phyloP scores from a whole-genome alignment of 2,888 invertebrate species.

The Taphrorychus bicolor region DNA sequence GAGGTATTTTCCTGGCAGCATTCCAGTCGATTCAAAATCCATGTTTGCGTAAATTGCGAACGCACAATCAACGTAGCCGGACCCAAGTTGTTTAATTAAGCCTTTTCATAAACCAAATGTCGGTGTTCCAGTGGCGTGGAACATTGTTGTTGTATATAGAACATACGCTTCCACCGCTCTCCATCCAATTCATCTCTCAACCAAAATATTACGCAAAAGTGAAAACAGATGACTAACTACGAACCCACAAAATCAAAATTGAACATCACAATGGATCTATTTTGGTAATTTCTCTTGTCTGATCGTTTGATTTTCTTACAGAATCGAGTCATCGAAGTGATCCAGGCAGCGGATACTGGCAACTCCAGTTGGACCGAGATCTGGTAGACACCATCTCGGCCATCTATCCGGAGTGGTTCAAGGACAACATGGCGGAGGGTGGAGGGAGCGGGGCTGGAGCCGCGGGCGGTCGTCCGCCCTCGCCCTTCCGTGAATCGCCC shows the following conservation, averaged over 20 bases:
- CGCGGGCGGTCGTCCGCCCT: constrained; percentile 46
- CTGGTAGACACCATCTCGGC: constrained; percentile 90
- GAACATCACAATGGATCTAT: neutral
- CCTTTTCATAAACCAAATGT: neutral
- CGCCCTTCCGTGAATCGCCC: constrained; percentile 69
- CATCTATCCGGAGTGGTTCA: constrained; percentile 95
- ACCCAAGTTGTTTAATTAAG: neutral
- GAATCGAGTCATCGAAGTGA: constrained; percentile 70
- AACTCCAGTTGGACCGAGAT: constrained; percentile 91
- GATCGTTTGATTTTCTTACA: constrained; percentile 57
- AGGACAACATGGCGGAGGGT: constrained; percentile 59
- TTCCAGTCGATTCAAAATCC: constrained; percentile 17
- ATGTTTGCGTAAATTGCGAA: constrained; percentile 20
- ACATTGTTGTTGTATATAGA: too few relatives aligned
- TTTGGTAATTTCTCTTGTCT: neutral
- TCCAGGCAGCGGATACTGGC: constrained; percentile 84
- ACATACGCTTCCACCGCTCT: too few relatives aligned
- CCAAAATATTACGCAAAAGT: neutral
- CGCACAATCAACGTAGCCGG: neutral
- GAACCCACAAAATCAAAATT: neutral
- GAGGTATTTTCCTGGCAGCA: constrained; percentile 10
- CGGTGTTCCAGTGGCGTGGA: neutral
- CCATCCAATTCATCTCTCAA: neutral
- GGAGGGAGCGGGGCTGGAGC: constrained; percentile 45
- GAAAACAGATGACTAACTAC: neutral